phyloP scores from a whole-genome alignment of 2,797 vertebrate genomes.

The Rhabdomys pumilio region DNA sequence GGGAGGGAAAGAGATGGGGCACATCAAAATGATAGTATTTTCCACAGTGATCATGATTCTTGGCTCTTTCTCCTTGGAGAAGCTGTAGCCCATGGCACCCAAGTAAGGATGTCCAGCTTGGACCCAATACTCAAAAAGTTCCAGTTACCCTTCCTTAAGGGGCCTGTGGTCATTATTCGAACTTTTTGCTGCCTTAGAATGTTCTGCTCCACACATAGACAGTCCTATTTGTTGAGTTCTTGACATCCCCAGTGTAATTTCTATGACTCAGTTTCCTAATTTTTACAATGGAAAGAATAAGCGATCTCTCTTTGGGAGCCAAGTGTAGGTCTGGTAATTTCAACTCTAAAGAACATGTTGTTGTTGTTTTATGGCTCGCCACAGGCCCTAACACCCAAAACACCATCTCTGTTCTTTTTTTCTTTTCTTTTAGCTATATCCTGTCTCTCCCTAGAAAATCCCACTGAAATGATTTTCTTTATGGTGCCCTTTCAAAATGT shows the following conservation, averaged over 20 bases:
- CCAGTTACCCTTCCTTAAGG: neutral
- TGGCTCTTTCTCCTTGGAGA: neutral
- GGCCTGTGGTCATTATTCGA: neutral
- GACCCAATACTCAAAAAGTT: neutral
- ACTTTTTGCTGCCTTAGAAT: conserved; percentile 30
- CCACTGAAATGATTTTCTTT: conserved; percentile 3
- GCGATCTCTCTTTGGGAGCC: conserved; percentile 21
- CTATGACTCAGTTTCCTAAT: conserved; percentile 54
- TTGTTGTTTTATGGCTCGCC: neutral
- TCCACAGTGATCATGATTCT: neutral
- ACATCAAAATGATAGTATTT: conserved; percentile 10
- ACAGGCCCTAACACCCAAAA: neutral
- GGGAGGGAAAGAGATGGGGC: conserved; percentile 6
- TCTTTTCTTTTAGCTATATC: conserved; percentile 27
- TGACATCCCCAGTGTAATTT: neutral
- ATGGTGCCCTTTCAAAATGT: conserved; percentile 35
- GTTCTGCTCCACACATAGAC: conserved; percentile 10
- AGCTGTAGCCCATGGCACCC: neutral
- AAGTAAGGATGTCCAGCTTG: neutral
- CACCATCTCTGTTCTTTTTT: neutral
- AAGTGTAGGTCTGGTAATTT: conserved; percentile 43
- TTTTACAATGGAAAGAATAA: conserved; percentile 36
- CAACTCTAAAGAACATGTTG: neutral
- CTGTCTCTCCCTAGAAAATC: conserved; percentile 38
- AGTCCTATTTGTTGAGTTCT: conserved; percentile 4